A percentile compares a stretch with the other conserved stretches of the same genome.
These are phyloP conservation scores for Spodoptera frugiperda DNA, from an alignment of 1,140 invertebrate genomes.

Conservation along the genomic window DNA sequence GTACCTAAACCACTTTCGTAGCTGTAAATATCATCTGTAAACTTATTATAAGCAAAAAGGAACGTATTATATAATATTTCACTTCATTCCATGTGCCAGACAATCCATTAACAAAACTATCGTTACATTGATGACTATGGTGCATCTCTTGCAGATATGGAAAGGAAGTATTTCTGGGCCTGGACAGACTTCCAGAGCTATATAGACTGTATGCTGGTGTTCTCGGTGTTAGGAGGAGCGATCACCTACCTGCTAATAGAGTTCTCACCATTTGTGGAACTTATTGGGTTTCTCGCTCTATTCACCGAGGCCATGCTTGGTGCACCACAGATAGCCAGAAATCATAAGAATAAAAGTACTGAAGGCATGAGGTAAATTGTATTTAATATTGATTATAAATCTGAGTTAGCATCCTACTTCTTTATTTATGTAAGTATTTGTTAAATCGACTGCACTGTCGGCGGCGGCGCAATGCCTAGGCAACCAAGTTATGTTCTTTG, in stretches of 20 bases:
- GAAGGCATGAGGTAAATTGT: slow-evolving; percentile 96
- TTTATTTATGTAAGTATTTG: not conserved
- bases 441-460: no score
- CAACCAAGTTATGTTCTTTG: no score
- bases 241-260: slow-evolving; percentile 96
- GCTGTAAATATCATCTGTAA: no score
- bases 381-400: slow-evolving; percentile 25
- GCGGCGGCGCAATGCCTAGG: no score
- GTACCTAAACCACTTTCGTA: no score
- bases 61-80: no score
- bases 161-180: slow-evolving; percentile 97
- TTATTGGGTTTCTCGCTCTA: slow-evolving; percentile 96
- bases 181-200: slow-evolving; percentile 99
- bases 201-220: slow-evolving; percentile 95
- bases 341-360: slow-evolving; percentile 96
- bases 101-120: not conserved
- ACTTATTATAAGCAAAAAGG: no score
- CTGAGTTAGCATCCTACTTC: not conserved
- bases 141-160: slow-evolving; percentile 91
- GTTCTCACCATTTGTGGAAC: slow-evolving; percentile 93
- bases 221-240: slow-evolving; percentile 93
- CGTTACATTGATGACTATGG: not conserved
- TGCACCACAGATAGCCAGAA: slow-evolving; percentile 96
- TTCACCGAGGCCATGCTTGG: slow-evolving; percentile 99
- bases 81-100: no score